These are phyloP conservation scores for Caradrina clavipalpis DNA, from an alignment of 2,888 invertebrate genomes.

Conservation along the genomic window DNA sequence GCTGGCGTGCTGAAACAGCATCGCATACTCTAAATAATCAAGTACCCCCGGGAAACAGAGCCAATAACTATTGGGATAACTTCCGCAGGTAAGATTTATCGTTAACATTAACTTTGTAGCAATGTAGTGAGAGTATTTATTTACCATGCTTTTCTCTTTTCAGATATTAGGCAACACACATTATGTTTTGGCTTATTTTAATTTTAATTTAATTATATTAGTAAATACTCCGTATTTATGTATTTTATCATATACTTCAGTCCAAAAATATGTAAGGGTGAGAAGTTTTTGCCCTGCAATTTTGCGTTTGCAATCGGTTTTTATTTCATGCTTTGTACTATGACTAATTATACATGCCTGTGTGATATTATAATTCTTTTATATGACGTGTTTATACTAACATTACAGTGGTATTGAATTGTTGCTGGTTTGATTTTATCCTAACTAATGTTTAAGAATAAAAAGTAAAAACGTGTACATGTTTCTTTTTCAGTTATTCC, in stretches of 20 bases:
- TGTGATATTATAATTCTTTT: slow-evolving; percentile 46
- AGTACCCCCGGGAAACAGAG: slow-evolving; percentile 97
- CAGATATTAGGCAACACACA: slow-evolving; percentile 81
- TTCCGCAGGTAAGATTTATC: slow-evolving; percentile 94
- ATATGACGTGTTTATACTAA: slow-evolving; percentile 62
- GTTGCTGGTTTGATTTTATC: slow-evolving; percentile 22
- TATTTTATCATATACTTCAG: slow-evolving; percentile 60
- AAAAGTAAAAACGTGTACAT: slow-evolving; percentile 21
- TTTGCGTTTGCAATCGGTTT: slow-evolving; percentile 50
- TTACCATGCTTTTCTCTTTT: slow-evolving; percentile 78
- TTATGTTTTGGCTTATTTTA: slow-evolving; percentile 56
- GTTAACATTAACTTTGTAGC: neutral
- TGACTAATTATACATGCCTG: slow-evolving; percentile 50
- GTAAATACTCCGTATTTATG: slow-evolving; percentile 64
- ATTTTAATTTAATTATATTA: slow-evolving; percentile 60
- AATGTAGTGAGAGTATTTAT: slow-evolving; percentile 45
- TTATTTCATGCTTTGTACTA: slow-evolving; percentile 52
- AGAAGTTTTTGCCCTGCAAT: slow-evolving; percentile 72
- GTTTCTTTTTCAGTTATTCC: slow-evolving; percentile 93
- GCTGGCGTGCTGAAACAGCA: slow-evolving; percentile 86
- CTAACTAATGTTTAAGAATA: neutral
- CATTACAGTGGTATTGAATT: slow-evolving; percentile 40
- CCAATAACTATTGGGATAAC: slow-evolving; percentile 98
- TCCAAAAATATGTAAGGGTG: slow-evolving; percentile 70
- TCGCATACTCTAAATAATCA: slow-evolving; percentile 95